Base-by-base conservation (phyloP, 2,888 invertebrate genomes). In the Acanthococcus lagerstroemiae region DNA sequence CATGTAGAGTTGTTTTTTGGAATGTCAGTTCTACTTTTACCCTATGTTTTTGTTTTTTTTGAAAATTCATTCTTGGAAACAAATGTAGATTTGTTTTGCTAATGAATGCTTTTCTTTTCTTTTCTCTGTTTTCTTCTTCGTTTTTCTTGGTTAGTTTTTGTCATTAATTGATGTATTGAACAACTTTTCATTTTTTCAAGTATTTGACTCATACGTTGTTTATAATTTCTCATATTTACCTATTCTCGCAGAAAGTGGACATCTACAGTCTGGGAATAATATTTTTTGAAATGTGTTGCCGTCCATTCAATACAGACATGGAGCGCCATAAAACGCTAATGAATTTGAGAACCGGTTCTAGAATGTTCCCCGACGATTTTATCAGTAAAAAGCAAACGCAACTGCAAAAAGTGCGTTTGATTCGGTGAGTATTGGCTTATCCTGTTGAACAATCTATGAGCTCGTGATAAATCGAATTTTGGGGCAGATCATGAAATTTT, bases 281-380 rank as follows among this genome's bases (percentile, higher is more conserved):
- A 69, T 83, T 95, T 70, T 95, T 94, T 73, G 94, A 94, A 79
- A 97, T 99, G 95, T 90, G 89, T 72, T 90, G 90, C 74, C 85
- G 83, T 17, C 87, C 92, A 0, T 79, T 94, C 52, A 79, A 79
- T 0, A 96, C 95, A 0, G 86, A 84, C 44, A 95, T 95, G 90
- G 97, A 97, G 76, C 80, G 96, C 68, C 85, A 86, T 19, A 82
- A 84, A 72, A 83, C 92, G 3, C 79, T 99, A 37, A 80, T 82
- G 1, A 83, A 84, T 65, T 74, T 96, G 37, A 79, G 96, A 58
- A 79, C 79, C 12, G 81, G 83, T 54, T 83, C 86, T 17, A 83
- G 90, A 9, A 73, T 79, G 4, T 80, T 95, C 71, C 95, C 95
- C 0, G 74, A 80, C 0, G 82, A 83, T 69, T 87, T 90, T 74